These are phyloP conservation scores for Sylvia borin DNA, from an alignment of 2,797 vertebrate species.

Conservation along the genomic window DNA sequence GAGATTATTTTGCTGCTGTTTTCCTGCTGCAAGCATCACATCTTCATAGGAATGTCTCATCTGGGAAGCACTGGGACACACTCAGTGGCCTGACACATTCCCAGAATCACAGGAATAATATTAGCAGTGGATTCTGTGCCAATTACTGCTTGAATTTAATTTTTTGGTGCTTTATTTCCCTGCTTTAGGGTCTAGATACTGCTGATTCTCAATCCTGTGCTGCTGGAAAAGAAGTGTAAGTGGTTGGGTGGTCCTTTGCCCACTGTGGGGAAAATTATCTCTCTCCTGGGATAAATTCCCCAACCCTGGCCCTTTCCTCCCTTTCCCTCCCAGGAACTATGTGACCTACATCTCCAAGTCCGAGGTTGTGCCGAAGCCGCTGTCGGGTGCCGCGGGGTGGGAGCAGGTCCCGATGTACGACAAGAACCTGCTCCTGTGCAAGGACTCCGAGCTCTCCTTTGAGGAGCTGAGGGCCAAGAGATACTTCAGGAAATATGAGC, in stretches of 20 bases:
- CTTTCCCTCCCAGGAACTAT: constrained; percentile 55
- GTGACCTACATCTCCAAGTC: constrained; percentile 76
- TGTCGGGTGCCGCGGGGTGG: not conserved
- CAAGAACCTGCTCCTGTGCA: constrained; percentile 77
- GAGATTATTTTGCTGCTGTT: not conserved
- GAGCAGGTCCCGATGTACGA: constrained; percentile 81
- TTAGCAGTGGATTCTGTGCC: not conserved
- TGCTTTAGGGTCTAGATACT: constrained; percentile 47
- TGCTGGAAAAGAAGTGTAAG: constrained; percentile 68
- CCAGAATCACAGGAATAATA: not conserved
- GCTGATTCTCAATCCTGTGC: constrained; percentile 5
- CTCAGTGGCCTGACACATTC: not conserved
- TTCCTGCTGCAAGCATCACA: not conserved
- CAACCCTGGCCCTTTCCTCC: not conserved
- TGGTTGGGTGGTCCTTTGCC: not conserved
- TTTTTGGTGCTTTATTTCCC: not conserved
- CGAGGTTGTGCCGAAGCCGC: constrained; percentile 41
- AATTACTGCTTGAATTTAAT: not conserved
- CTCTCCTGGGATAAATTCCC: accelerated
- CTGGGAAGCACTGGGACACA: not conserved
- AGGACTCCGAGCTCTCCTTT: constrained; percentile 85
- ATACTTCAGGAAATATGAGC: constrained; percentile 75
- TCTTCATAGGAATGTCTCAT: not conserved
- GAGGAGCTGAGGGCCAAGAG: constrained; percentile 71
- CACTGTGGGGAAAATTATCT: not conserved